Conservation (phyloP, 2,888 invertebrate species). For the Tetranychus truncatus region DNA sequence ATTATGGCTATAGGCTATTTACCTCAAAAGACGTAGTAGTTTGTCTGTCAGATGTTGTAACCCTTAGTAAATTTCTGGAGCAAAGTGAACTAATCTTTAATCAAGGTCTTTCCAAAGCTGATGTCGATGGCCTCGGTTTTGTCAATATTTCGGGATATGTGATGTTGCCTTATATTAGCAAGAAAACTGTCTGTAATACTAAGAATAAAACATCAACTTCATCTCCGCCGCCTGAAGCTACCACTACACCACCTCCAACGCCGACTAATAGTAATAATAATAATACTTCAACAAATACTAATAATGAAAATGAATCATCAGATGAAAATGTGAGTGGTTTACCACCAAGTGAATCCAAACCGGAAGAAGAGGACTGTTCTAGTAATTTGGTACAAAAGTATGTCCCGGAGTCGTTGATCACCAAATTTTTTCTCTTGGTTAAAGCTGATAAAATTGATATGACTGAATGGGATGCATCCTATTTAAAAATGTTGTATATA, state of each 20-base stretch:
- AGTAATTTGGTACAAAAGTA: slow-evolving; percentile 17
- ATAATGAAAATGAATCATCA: background rate
- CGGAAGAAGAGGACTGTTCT: background rate
- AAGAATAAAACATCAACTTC: background rate
- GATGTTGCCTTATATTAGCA: slow-evolving; percentile 10
- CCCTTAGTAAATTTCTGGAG: slow-evolving; percentile 69
- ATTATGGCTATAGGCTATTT: slow-evolving; percentile 71
- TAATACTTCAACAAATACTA: background rate
- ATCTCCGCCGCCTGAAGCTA: background rate
- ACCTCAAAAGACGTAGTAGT: slow-evolving; percentile 76
- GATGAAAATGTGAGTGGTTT: background rate
- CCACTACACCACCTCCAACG: background rate
- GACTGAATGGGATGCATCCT: slow-evolving; percentile 68
- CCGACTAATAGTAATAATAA: background rate
- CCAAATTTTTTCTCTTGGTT: slow-evolving; percentile 19
- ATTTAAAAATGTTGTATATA: slow-evolving; percentile 81
- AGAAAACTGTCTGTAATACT: background rate
- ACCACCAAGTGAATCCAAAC: background rate
- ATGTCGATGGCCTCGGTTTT: slow-evolving; percentile 18
- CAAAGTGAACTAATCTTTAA: slow-evolving; percentile 34
- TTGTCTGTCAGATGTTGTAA: slow-evolving; percentile 62
- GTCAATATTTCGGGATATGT: slow-evolving; percentile 16
- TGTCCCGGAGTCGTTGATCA: slow-evolving; percentile 22
- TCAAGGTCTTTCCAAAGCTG: slow-evolving; percentile 11
- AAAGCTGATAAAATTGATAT: slow-evolving; percentile 29